phyloP scores from a whole-genome alignment of 2,797 vertebrate genomes.

The Arnoldichthys spilopterus region DNA sequence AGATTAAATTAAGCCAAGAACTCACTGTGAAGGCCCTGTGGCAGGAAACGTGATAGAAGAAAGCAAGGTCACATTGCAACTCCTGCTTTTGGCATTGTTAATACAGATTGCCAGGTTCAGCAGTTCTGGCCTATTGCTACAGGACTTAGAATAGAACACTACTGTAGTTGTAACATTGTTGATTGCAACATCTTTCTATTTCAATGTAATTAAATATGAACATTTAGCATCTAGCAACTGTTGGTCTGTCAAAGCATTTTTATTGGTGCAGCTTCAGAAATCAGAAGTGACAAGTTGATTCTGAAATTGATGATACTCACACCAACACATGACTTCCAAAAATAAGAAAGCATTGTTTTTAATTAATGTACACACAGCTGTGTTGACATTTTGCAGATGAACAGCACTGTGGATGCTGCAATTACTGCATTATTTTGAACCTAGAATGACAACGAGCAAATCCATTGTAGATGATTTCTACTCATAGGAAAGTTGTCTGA shows the following conservation, averaged over 20 bases:
- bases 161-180: too few species aligned
- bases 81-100: constrained; percentile 17
- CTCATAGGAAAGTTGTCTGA: background rate
- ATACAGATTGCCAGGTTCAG: constrained; percentile 33
- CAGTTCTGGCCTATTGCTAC: background rate
- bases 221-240: background rate
- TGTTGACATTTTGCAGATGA: background rate
- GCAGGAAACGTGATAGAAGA: constrained; percentile 41
- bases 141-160: background rate
- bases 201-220: constrained; percentile 6
- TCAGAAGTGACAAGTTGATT: background rate
- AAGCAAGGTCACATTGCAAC: constrained; percentile 41
- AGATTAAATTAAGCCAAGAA: constrained; percentile 58
- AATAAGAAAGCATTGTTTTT: background rate
- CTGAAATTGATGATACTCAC: background rate
- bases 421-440: background rate
- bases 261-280: background rate
- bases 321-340: background rate
- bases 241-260: background rate
- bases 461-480: background rate
- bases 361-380: background rate
- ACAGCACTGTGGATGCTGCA: background rate
- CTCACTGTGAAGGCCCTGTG: constrained; percentile 45
- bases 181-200: constrained; percentile 14
- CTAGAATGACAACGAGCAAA: background rate